These are phyloP conservation scores for Myripristis murdjan DNA, from an alignment of 2,797 vertebrate species.

Conservation along the genomic window DNA sequence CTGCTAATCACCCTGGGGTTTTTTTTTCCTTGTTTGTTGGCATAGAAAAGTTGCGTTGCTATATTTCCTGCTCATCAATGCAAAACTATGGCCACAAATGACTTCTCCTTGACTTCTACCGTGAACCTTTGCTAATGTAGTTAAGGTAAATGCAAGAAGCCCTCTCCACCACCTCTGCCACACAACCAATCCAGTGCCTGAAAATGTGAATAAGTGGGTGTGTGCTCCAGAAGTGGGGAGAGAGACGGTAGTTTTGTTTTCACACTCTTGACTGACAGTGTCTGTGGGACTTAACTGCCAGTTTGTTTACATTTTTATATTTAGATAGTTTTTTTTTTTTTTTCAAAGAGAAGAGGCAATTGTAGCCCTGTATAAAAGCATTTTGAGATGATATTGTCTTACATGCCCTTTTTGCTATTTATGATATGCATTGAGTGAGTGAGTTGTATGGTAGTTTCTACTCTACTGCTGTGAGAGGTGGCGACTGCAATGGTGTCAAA, in stretches of 20 bases:
- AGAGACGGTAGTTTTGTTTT: neutral
- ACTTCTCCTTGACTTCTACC: neutral
- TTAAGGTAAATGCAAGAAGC: neutral
- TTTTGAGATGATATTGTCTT: conserved; percentile 13
- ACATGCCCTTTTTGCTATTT: conserved; percentile 38
- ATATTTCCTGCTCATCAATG: neutral
- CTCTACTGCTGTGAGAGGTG: neutral
- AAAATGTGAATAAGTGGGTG: conserved; percentile 36
- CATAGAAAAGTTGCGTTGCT: neutral
- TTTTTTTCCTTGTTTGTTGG: neutral
- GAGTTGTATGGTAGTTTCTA: neutral
- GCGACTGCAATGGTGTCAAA: neutral
- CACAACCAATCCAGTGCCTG: conserved; percentile 60
- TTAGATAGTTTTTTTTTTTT: neutral
- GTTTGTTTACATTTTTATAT: conserved; percentile 70
- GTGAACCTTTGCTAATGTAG: neutral
- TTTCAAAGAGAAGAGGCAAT: neutral
- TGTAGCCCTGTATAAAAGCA: neutral
- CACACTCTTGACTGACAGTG: conserved; percentile 6
- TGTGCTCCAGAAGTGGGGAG: too few relatives aligned
- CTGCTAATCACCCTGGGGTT: neutral
- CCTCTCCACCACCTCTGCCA: conserved; percentile 1
- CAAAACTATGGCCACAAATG: neutral
- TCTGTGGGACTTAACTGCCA: conserved; percentile 2
- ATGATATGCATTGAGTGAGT: conserved; percentile 6